These are phyloP conservation scores for Oophaga pumilio DNA, from an alignment of 2,113 vertebrate species.

Conservation along the genomic window DNA sequence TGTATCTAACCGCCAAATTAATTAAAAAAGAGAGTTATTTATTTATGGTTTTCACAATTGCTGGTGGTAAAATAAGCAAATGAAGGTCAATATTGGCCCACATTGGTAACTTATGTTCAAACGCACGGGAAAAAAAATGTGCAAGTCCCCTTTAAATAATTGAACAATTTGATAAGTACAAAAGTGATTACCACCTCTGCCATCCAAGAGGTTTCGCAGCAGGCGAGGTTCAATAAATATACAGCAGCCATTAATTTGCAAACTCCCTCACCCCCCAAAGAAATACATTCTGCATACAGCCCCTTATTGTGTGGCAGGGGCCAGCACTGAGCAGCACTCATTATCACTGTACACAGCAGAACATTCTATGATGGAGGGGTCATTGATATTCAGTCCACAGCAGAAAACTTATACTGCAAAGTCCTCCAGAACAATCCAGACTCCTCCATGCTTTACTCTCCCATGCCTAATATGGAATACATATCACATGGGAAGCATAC, in stretches of 20 bases:
- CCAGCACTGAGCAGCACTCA: not conserved
- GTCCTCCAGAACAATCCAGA: not conserved
- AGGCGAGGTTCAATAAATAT: not conserved
- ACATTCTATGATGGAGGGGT: slow-evolving; percentile 1
- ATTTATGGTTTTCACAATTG: not conserved
- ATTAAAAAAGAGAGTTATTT: not conserved
- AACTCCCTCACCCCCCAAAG: not conserved
- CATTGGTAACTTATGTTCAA: not conserved
- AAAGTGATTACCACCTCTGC: not conserved
- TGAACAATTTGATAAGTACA: not conserved
- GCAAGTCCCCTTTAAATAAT: not conserved
- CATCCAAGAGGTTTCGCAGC: not conserved
- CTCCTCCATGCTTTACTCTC: not conserved
- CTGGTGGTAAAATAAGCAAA: not conserved
- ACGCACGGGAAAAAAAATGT: not conserved
- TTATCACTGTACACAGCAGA: slow-evolving; percentile 22
- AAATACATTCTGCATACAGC: not conserved
- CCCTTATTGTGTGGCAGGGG: not conserved
- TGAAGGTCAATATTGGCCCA: not conserved
- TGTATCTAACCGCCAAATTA: too few relatives aligned
- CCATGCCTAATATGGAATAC: not conserved
- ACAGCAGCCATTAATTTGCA: not conserved
- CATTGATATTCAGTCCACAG: not conserved
- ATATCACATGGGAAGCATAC: not conserved
- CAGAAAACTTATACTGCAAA: not conserved